Conservation (phyloP, 1,140 invertebrate genomes). For the Condylostylus longicornis region DNA sequence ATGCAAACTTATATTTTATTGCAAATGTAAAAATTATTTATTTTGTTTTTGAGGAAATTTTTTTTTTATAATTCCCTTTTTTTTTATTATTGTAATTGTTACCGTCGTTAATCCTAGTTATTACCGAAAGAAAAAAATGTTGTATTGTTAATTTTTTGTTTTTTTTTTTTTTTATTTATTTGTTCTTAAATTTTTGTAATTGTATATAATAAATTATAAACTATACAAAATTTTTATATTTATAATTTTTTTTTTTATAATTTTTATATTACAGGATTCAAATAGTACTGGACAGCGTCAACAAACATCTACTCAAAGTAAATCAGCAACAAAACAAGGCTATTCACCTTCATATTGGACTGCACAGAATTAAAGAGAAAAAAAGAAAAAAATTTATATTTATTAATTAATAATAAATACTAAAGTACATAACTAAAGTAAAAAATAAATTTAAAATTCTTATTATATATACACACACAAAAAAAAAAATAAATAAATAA, state of each 20-base stretch:
- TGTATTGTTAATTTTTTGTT: slow-evolving; percentile 26
- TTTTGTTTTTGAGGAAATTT: no score
- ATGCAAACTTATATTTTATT: no score
- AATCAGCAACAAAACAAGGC: slow-evolving; percentile 46
- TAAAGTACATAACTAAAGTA: no score
- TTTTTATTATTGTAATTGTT: no score
- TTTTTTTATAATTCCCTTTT: no score
- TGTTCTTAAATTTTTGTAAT: slow-evolving; percentile 2
- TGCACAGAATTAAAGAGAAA: slow-evolving; percentile 41
- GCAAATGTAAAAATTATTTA: no score
- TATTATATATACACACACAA: no score
- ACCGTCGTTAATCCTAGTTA: not conserved
- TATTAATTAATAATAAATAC: slow-evolving; percentile 4
- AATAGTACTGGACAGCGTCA: slow-evolving; percentile 50
- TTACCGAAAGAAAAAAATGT: slow-evolving; percentile 17
- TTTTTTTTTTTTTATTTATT: slow-evolving; percentile 4
- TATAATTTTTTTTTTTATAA: not conserved
- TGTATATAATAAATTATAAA: slow-evolving; percentile 8
- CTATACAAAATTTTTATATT: not conserved
- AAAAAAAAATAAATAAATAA: no score
- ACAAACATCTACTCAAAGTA: slow-evolving; percentile 49
- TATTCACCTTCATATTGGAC: slow-evolving; percentile 49
- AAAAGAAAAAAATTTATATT: not conserved
- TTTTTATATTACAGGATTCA: slow-evolving; percentile 38
- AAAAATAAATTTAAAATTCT: no score